Evolutionary conservation across 2,888 invertebrate genomes (phyloP), one percentile per base, ranked within the genome.

Genomic region (Diaperis boleti): DNA sequence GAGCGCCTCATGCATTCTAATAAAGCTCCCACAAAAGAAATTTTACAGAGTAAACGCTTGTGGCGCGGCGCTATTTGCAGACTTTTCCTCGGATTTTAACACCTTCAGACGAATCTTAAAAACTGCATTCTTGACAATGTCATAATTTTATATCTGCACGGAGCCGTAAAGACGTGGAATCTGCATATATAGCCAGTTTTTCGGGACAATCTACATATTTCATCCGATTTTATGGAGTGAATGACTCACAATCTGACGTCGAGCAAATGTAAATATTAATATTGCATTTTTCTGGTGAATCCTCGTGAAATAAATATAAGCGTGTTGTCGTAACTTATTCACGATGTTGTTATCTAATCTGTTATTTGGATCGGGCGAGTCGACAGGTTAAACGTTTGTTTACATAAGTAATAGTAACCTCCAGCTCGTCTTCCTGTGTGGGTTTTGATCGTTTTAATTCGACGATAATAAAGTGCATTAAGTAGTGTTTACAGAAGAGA

Each of bases 1-100:
- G 31, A 7, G 42, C 41, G 54, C 26, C 31, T n/a, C 29, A 13
- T 41, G 54, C 41, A 55, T 55, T 29, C 42, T 41, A 41, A 41
- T 41, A 41, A 55, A 41, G 31, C 39, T 17, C 10, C 10, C 5
- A 26, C 15, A 13, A 39, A 10, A 11, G 29, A 54, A 26, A 15
- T 29, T 41, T 42, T 20, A 20, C 52, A 11, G 13, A 13, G 44
- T 11, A 44, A 44, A 33, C 33, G 33, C 33, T 33, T 33, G 33
- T 13, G 1, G 33, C 2, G 33, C 33, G 11, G 11, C 10, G 33
- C 5, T 33, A 11, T 33, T 13, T 29, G 20, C 11, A 22, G 22
- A 13, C 7, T 47, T 14, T n/a, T n/a, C n/a, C 44, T 44, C 11
- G 20, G 8, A 17, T 20, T 20, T 22, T 47, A 26, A 8, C 47